Percentiles rank a stretch among this genome's conserved stretches.
phyloP scores from a whole-genome alignment of 2,113 vertebrate genomes.

The Pangasianodon gigas region DNA sequence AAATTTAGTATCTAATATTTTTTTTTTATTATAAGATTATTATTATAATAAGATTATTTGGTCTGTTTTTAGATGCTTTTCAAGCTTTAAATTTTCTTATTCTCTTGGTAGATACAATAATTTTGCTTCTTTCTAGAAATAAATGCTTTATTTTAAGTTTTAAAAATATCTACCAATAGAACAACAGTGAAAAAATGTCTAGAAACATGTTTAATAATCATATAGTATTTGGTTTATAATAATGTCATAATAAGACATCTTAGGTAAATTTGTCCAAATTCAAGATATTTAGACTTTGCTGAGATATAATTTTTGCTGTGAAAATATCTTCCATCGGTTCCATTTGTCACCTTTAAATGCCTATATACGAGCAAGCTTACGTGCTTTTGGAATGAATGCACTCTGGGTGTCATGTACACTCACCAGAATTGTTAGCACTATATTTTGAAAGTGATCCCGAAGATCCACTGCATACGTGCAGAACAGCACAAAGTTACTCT shows the following conservation, averaged over 20 bases:
- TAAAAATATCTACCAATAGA: neutral
- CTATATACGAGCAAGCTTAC: neutral
- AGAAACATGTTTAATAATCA: neutral
- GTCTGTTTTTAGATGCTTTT: neutral
- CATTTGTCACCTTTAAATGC: neutral
- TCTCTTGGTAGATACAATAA: neutral
- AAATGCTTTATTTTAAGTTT: neutral
- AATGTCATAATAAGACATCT: neutral
- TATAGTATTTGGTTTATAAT: neutral
- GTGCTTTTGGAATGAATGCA: neutral
- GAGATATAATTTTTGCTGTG: neutral
- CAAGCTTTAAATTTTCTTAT: neutral
- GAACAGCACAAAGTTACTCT: constrained; percentile 95
- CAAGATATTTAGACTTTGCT: neutral
- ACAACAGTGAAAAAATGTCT: neutral
- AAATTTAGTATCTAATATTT: neutral
- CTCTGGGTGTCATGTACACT: constrained; percentile 60
- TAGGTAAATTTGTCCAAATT: neutral
- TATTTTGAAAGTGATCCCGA: constrained; percentile 86
- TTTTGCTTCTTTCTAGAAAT: neutral
- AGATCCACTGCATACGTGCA: constrained; percentile 87
- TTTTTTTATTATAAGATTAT: neutral
- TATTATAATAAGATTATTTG: neutral
- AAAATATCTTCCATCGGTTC: neutral
- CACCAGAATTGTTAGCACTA: constrained; percentile 94